Base-by-base conservation (phyloP, 2,888 invertebrate species). In the Hylaea fasciaria region DNA sequence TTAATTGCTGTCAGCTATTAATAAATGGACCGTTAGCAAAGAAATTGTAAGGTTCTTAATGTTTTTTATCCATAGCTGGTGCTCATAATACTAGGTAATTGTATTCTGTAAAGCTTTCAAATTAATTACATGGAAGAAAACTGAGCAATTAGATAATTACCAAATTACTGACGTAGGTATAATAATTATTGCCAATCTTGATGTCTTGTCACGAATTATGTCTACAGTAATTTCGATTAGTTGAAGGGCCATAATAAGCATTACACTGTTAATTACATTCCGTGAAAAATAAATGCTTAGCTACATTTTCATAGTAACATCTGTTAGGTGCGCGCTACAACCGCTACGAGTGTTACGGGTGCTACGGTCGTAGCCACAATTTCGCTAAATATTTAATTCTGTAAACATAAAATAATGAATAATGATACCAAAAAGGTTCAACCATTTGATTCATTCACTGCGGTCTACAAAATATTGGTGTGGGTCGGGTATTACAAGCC, bases 381-480 rank as follows among this genome's bases (percentile, higher is more conserved):
- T 57, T 52, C 61, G 56, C 53, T 62, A 45, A 64, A 68, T 66
- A 66, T 61, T 65, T 59, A 35, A 56, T 45, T 8, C 16, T 8
- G 17, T 13, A 17, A 39, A 32, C 32, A 16, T 28, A 66, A 65
- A 62, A 69, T n/a, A n/a, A n/a, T 69, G 65, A 65, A 57, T 57
- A 63, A 66, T 63, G 60, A 54, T 50, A 59, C 55, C 39, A 58
- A 64, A 60, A 71, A 66, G 65, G 63, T 72, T 3, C 65, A 55
- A 5, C 81, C 82, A 4, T 76, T 79, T 59, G 76, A 82, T 52
- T 75, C 80, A 7, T 81, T 82, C 58, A 22, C 57, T 12, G 49
- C 47, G 13, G 66, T 72, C 0, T 78, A 74, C 57, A 77, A 70
- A 60, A 49, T 78, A 39, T 57, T 82, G 48, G 52, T 63, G 7